These are phyloP conservation scores for Bradypodion pumilum DNA, from an alignment of 2,797 vertebrate species.

Conservation along the genomic window DNA sequence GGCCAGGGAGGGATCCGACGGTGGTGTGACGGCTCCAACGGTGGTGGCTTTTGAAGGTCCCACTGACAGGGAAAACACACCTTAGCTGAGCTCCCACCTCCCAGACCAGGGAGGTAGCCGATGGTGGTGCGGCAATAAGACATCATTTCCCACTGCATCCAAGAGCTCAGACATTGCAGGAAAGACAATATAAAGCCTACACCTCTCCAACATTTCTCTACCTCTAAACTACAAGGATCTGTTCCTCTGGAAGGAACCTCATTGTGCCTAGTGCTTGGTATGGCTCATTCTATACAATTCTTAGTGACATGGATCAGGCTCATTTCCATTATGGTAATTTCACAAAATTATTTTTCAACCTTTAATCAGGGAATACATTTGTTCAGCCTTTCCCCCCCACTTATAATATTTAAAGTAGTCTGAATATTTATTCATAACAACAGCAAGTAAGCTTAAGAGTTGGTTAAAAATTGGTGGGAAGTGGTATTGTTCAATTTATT, in stretches of 20 bases:
- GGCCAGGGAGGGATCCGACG: too few species aligned
- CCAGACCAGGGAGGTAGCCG: too few species aligned
- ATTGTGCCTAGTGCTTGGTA: not conserved
- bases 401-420: not conserved
- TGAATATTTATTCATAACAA: too few species aligned
- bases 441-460: not conserved
- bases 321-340: too few species aligned
- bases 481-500: too few species aligned
- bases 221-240: too few species aligned
- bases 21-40: too few species aligned
- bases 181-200: not conserved
- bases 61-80: too few species aligned
- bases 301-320: not conserved
- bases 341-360: not conserved
- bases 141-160: too few species aligned
- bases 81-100: too few species aligned
- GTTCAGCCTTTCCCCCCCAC: not conserved
- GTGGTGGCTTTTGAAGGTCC: too few species aligned
- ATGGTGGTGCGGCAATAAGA: too few species aligned
- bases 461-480: not conserved
- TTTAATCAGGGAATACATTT: not conserved
- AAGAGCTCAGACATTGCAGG: not conserved
- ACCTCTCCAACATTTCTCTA: not conserved
- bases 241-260: not conserved
- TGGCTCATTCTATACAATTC: not conserved